Percentiles rank a stretch among this genome's conserved stretches.
Evolutionary conservation across 2,113 vertebrate species (phyloP).

Genomic region (Atrichornis clamosus): DNA sequence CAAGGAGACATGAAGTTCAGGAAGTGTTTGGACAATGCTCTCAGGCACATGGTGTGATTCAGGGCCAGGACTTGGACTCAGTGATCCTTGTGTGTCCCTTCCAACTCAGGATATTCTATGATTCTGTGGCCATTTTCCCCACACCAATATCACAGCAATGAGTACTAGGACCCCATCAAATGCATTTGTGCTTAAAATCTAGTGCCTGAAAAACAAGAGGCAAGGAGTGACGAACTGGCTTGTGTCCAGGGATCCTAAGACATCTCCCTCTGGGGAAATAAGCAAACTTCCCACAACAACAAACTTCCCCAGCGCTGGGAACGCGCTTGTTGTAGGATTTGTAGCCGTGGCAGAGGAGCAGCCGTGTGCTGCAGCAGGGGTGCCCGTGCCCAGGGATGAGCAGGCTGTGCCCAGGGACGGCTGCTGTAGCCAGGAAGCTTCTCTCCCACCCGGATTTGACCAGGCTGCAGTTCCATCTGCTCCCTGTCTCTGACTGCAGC

Average conservation of each 20-base stretch:
- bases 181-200: neutral
- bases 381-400: neutral
- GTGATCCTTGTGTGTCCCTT: neutral
- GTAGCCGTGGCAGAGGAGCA: neutral
- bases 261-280: neutral
- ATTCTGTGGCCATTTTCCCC: neutral
- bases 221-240: neutral
- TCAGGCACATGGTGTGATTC: neutral
- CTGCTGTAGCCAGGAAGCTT: neutral
- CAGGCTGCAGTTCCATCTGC: neutral
- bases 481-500: fast-evolving
- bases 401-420: neutral
- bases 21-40: neutral
- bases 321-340: fast-evolving
- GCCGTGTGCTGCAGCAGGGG: neutral
- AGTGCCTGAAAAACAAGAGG: neutral
- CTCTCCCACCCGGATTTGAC: neutral
- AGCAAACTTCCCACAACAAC: neutral
- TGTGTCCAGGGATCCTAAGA: neutral
- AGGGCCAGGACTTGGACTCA: neutral
- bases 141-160: fast-evolving
- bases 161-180: neutral
- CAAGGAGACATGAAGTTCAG: neutral
- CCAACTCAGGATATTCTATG: neutral
- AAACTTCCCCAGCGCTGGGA: neutral